phyloP scores from a whole-genome alignment of 2,888 invertebrate genomes.

The Drosophila suboccidentalis region DNA sequence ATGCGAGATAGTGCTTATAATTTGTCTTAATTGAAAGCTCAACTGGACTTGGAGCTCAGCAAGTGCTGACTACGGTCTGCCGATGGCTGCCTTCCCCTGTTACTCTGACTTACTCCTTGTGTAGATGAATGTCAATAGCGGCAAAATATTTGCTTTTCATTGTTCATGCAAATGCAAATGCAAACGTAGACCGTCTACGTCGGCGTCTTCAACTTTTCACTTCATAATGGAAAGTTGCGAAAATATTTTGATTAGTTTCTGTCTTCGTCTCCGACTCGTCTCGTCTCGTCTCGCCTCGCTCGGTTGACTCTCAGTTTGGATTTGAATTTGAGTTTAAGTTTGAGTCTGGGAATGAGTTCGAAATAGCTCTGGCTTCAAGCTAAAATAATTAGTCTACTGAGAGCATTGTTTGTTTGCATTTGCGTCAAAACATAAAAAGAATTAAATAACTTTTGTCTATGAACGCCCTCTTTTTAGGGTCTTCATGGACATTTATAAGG shows the following conservation, averaged over 20 bases:
- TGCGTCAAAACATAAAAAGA: constrained; percentile 50
- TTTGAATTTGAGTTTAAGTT: constrained; percentile 19
- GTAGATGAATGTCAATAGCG: constrained; percentile 79
- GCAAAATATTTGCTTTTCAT: constrained; percentile 81
- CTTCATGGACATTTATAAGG: constrained; percentile 28
- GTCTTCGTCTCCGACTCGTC: constrained; percentile 27
- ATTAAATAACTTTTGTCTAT: constrained; percentile 62
- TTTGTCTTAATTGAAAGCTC: constrained; percentile 77
- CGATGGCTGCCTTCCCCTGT: not conserved
- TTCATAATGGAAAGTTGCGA: constrained; percentile 82
- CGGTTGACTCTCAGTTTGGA: constrained; percentile 23
- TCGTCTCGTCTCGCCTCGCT: constrained; percentile 7
- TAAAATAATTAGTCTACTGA: constrained; percentile 80
- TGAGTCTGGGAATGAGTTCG: constrained; percentile 27
- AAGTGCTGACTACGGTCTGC: constrained; percentile 20
- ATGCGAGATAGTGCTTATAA: constrained; percentile 71
- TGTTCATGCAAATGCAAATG: constrained; percentile 81
- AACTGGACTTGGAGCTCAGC: constrained; percentile 7
- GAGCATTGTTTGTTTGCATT: constrained; percentile 80
- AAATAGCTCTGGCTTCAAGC: constrained; percentile 39
- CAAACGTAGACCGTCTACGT: constrained; percentile 68
- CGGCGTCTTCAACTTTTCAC: constrained; percentile 79
- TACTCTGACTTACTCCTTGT: constrained; percentile 39
- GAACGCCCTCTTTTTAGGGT: constrained; percentile 63
- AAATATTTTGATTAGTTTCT: constrained; percentile 81